Evolutionary conservation across 2,113 vertebrate species (phyloP).

Genomic region (Neomonachus schauinslandi): DNA sequence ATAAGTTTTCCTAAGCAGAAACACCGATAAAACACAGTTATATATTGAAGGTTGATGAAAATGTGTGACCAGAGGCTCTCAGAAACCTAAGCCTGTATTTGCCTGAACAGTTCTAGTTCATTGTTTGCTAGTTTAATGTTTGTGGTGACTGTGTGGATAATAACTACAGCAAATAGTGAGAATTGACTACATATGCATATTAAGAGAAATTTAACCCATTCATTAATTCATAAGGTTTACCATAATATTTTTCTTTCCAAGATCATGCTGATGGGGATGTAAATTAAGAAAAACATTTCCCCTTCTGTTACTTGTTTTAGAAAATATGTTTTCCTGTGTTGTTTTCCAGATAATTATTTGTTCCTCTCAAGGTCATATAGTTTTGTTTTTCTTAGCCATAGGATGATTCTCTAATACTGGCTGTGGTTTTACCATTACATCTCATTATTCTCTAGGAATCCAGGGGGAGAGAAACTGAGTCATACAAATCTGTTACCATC

Average conservation of each 20-base stretch:
- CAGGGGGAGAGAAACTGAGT: not conserved
- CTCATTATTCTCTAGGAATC: not conserved
- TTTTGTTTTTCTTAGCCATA: not conserved
- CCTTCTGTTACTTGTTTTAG: not conserved
- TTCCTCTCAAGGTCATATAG: not conserved
- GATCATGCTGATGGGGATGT: not conserved
- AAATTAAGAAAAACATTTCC: constrained; percentile 11
- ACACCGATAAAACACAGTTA: not conserved
- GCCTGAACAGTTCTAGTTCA: not conserved
- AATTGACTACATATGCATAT: not conserved
- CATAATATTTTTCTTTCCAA: not conserved
- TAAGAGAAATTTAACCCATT: not conserved
- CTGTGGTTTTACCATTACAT: not conserved
- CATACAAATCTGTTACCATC: not conserved
- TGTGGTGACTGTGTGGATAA: not conserved
- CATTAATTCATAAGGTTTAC: not conserved
- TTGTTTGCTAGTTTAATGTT: not conserved
- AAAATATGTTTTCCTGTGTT: not conserved
- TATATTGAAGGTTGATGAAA: not conserved
- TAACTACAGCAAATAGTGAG: not conserved
- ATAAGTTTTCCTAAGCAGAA: not conserved
- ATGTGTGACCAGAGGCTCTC: not conserved
- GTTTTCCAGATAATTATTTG: not conserved
- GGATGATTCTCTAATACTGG: not conserved
- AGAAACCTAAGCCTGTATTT: not conserved